These are phyloP conservation scores for Andrena bucephala DNA, from an alignment of 2,888 invertebrate species.

Conservation along the genomic window DNA sequence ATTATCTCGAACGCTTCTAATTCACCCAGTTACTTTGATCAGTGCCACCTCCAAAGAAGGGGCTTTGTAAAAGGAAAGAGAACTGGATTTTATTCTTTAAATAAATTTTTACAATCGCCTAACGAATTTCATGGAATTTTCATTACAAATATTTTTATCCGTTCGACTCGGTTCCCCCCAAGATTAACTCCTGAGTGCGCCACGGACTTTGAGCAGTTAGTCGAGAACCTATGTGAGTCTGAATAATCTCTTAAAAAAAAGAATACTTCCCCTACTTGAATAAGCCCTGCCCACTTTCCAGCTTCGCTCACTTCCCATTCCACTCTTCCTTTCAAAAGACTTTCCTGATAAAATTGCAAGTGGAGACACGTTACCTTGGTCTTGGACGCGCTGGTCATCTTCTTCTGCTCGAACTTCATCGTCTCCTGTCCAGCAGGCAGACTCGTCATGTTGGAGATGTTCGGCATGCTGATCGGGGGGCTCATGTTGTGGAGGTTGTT, in stretches of 20 bases:
- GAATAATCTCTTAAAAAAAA: too few relatives aligned
- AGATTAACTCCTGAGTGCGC: too few relatives aligned
- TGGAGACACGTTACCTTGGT: slow-evolving; percentile 87
- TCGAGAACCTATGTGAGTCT: neutral
- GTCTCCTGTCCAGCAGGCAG: slow-evolving; percentile 86
- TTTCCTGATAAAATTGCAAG: neutral
- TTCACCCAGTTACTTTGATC: neutral
- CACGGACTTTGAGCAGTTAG: neutral
- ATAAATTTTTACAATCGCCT: too few relatives aligned
- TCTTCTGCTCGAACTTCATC: slow-evolving; percentile 93
- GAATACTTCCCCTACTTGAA: too few relatives aligned
- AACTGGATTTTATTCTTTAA: too few relatives aligned
- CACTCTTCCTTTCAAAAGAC: neutral
- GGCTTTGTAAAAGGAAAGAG: too few relatives aligned
- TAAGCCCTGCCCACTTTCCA: too few relatives aligned
- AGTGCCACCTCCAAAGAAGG: neutral
- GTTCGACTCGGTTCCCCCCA: too few relatives aligned
- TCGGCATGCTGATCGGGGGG: slow-evolving; percentile 79
- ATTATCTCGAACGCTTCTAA: neutral
- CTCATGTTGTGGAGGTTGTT: slow-evolving; percentile 79
- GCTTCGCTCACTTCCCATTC: too few relatives aligned
- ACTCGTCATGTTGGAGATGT: slow-evolving; percentile 79
- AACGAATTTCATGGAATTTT: too few relatives aligned
- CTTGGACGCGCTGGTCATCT: slow-evolving; percentile 91
- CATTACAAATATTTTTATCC: too few relatives aligned